Conservation (phyloP, 2,888 invertebrate genomes). For the Dione vanillae region DNA sequence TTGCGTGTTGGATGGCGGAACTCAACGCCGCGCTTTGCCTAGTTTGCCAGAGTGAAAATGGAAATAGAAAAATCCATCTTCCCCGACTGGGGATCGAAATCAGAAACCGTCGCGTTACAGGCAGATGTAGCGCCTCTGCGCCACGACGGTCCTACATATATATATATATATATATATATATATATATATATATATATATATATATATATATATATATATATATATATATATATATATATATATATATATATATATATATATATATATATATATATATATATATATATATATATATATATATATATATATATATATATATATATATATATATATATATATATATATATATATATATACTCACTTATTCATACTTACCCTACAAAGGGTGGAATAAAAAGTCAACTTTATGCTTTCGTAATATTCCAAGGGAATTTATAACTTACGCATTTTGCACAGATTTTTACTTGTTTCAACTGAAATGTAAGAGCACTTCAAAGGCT, state of each 20-base stretch:
- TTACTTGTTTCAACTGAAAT: slow-evolving; percentile 25
- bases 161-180: no score
- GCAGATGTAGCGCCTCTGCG: no score
- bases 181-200: no score
- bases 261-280: background rate
- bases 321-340: background rate
- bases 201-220: background rate
- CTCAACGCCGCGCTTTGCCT: no score
- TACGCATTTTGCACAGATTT: slow-evolving; percentile 23
- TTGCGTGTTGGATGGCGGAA: no score
- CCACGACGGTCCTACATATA: no score
- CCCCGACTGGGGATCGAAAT: no score
- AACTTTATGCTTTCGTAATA: slow-evolving; percentile 20
- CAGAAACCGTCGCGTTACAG: no score
- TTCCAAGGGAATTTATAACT: slow-evolving; percentile 26
- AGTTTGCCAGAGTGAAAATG: no score
- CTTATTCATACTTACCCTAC: slow-evolving; percentile 24
- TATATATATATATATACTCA: slow-evolving; percentile 5
- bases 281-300: no score
- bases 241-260: no score
- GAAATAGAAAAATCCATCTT: no score
- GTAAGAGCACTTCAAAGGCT: slow-evolving; percentile 12
- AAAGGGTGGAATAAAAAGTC: slow-evolving; percentile 22
- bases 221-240: background rate
- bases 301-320: background rate